phyloP scores from a whole-genome alignment of 2,797 vertebrate genomes.

The Falco cherrug region DNA sequence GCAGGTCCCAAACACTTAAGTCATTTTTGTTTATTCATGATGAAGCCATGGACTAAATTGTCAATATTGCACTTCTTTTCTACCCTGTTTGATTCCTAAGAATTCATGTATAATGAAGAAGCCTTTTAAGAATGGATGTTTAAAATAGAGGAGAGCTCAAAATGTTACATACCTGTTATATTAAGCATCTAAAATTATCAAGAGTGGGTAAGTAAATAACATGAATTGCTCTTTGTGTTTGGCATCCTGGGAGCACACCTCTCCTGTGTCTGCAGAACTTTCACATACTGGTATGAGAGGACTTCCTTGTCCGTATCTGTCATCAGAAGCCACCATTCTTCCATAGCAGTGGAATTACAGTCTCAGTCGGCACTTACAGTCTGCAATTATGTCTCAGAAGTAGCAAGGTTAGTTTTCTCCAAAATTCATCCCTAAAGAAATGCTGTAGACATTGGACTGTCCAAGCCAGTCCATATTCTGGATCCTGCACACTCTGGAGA shows the following conservation, averaged over 20 bases:
- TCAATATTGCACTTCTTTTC: neutral
- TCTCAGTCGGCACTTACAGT: neutral
- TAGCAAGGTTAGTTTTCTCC: neutral
- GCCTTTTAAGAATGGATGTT: neutral
- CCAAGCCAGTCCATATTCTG: neutral
- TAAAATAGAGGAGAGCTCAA: neutral
- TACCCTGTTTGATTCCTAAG: neutral
- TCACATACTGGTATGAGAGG: neutral
- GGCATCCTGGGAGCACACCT: neutral
- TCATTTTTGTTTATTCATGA: neutral
- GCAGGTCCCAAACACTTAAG: neutral
- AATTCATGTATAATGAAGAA: neutral
- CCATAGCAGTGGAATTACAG: neutral
- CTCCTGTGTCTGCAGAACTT: neutral
- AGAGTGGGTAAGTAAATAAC: neutral
- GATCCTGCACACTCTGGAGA: neutral
- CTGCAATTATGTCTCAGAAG: neutral
- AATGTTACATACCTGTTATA: neutral
- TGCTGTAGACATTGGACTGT: neutral
- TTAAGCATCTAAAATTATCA: neutral
- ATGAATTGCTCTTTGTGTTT: neutral
- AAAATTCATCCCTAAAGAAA: neutral
- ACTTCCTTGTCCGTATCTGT: rapidly evolving
- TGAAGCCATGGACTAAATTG: neutral
- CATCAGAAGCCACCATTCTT: neutral